These are phyloP conservation scores for Scaptomyza reducta DNA, from an alignment of 2,888 invertebrate species.

Conservation along the genomic window DNA sequence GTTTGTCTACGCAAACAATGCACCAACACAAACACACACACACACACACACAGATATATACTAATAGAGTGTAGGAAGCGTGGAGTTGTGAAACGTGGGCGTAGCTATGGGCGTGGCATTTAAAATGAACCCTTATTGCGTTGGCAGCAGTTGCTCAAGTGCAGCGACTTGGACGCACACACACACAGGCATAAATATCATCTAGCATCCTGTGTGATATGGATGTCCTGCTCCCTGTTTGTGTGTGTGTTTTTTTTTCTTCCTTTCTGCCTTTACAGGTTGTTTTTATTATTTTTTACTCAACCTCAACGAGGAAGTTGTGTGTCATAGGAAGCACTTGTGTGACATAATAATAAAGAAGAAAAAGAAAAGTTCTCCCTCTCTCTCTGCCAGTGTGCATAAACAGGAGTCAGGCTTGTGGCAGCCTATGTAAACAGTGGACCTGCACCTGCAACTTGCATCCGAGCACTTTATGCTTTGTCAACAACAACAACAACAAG, in stretches of 20 bases:
- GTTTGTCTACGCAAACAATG: slow-evolving; percentile 22
- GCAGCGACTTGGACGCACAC: slow-evolving; percentile 35
- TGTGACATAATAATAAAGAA: slow-evolving; percentile 75
- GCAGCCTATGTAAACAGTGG: slow-evolving; percentile 39
- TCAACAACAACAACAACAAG: slow-evolving; percentile 57
- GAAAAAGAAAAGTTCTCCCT: not conserved
- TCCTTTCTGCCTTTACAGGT: not conserved
- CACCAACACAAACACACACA: not conserved
- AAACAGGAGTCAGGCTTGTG: slow-evolving; percentile 1
- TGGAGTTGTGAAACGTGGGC: not conserved
- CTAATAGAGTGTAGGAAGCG: slow-evolving; percentile 22
- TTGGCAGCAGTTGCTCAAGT: slow-evolving; percentile 46
- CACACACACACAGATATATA: not conserved
- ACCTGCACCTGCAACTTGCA: slow-evolving; percentile 31
- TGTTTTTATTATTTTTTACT: slow-evolving; percentile 36
- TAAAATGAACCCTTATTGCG: slow-evolving; percentile 32
- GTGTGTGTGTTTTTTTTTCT: not conserved
- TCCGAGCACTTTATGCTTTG: slow-evolving; percentile 67
- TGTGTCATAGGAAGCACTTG: slow-evolving; percentile 77
- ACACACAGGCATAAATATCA: not conserved
- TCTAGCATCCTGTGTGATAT: slow-evolving; percentile 9
- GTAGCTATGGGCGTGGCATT: slow-evolving; percentile 29
- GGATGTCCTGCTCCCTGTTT: slow-evolving; percentile 5
- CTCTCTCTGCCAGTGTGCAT: slow-evolving; percentile 19
- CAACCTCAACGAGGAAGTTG: slow-evolving; percentile 63